Conservation (phyloP, 2,113 vertebrate species). For the Elephantulus edwardii region DNA sequence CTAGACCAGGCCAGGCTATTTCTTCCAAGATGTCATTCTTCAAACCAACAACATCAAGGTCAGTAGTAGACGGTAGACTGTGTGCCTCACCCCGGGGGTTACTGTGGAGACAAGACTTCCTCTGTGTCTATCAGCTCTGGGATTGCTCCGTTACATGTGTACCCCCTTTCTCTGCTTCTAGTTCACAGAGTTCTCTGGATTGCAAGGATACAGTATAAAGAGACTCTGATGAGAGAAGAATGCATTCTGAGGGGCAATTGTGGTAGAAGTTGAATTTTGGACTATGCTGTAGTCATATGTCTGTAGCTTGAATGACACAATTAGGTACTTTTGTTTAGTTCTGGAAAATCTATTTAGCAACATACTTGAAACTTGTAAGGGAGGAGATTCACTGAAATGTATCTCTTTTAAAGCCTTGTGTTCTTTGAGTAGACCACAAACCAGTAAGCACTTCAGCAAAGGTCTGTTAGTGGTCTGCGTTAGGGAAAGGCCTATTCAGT, state of each 20-base stretch:
- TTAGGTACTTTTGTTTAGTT: conserved; percentile 31
- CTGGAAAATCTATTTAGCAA: conserved; percentile 30
- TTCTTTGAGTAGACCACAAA: not conserved
- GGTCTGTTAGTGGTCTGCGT: not conserved
- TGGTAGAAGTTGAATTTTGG: conserved; percentile 37
- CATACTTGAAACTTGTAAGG: not conserved
- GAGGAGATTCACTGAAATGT: conserved; percentile 22
- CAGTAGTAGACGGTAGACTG: not conserved
- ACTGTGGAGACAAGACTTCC: not conserved
- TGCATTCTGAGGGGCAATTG: not conserved
- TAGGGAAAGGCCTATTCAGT: fast-evolving
- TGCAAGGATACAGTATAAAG: not conserved
- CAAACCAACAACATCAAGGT: too few species aligned
- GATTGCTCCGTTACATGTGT: not conserved
- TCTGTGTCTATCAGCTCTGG: not conserved
- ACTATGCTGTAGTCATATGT: not conserved
- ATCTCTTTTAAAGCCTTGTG: not conserved
- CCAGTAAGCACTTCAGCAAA: not conserved
- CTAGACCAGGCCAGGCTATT: too few species aligned
- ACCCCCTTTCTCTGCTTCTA: conserved; percentile 9
- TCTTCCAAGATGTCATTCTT: too few species aligned
- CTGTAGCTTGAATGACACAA: not conserved
- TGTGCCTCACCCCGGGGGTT: not conserved
- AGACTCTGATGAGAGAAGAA: conserved; percentile 67
- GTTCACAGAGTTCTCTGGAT: not conserved